Base-by-base conservation (phyloP, 2,113 vertebrate species). In the Ptychochromis oligacanthus region DNA sequence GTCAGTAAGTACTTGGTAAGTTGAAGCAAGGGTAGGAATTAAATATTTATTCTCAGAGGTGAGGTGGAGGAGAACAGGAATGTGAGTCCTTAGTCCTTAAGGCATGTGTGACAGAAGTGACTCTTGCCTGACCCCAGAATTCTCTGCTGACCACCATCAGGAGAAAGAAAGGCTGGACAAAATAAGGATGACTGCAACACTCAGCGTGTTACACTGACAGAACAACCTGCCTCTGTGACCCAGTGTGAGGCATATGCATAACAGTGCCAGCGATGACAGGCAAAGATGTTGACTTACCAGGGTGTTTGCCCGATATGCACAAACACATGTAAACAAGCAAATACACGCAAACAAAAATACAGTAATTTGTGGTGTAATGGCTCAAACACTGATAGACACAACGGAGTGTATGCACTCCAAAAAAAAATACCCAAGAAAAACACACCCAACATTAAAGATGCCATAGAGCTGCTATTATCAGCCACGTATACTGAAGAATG, bases 41-140 rank as follows among this genome's bases (percentile, higher is more conserved):
- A 88, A 91, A 86, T 76, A 89, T 89, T 85, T 59, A 87, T 83
- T 75, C 22, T 78, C 20, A 14, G 57, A 81, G 31, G 62, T 74
- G 77, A 75, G 43, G 34, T 13, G 49, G 26, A 78, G 57, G 38
- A 11, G 72, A 72, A 24, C 34, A 67, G 60, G 10, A 43, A 6
- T 1, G 40, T 0, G 14, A 20, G 11, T 72, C 62, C 54, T 5
- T n/a, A 22, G 62, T 72, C 26, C 3, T 80, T 49, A 78, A 57
- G 26, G 52, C 70, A 81, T 83, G 72, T 79, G 75, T 82, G 89
- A 86, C 80, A 80, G 79, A 84, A 62, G 2, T 80, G 67, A 89
- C 82, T 86, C 60, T 76, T 54, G 31, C 5, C 24, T 87, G 61
- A 91, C 84, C 91, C 56, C 13, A 49, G 38, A 76, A 26, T 82